Conservation (phyloP, 2,797 vertebrate genomes). For the Chanos chanos region DNA sequence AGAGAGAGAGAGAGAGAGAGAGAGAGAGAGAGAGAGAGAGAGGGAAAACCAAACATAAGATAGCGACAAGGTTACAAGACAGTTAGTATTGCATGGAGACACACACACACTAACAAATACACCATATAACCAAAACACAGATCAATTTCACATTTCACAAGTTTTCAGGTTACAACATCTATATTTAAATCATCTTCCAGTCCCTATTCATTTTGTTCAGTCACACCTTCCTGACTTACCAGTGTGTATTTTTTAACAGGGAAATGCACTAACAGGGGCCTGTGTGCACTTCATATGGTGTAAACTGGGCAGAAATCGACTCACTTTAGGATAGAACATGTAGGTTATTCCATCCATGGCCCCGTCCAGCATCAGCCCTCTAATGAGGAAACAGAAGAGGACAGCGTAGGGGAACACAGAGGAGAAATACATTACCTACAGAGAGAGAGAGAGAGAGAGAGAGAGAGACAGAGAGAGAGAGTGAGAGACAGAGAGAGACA, state of each 20-base stretch:
- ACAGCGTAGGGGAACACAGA: slow-evolving; percentile 87
- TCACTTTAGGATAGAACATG: slow-evolving; percentile 80
- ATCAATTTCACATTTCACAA: too few relatives aligned
- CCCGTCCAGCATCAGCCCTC: slow-evolving; percentile 75
- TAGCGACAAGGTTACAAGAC: not conserved
- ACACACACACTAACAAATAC: not conserved
- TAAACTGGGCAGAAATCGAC: not conserved
- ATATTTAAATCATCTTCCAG: too few relatives aligned
- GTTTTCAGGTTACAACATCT: too few relatives aligned
- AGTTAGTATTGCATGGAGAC: not conserved
- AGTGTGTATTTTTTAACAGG: too few relatives aligned
- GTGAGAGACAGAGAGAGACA: too few relatives aligned
- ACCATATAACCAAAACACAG: too few relatives aligned
- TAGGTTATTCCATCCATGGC: slow-evolving; percentile 72
- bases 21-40: not conserved
- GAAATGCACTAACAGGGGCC: not conserved
- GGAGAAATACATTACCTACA: slow-evolving; percentile 91
- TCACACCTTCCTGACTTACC: too few relatives aligned
- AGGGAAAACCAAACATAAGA: not conserved
- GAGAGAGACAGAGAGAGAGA: too few relatives aligned
- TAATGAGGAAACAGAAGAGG: slow-evolving; percentile 78
- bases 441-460: slow-evolving; percentile 22
- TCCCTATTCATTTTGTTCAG: too few relatives aligned
- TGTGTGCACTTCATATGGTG: not conserved
- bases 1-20: not conserved